Evolutionary conservation across 1,140 invertebrate species (phyloP), one percentile per base, ranked within the genome.

Genomic region (Papilio aristodemus): DNA sequence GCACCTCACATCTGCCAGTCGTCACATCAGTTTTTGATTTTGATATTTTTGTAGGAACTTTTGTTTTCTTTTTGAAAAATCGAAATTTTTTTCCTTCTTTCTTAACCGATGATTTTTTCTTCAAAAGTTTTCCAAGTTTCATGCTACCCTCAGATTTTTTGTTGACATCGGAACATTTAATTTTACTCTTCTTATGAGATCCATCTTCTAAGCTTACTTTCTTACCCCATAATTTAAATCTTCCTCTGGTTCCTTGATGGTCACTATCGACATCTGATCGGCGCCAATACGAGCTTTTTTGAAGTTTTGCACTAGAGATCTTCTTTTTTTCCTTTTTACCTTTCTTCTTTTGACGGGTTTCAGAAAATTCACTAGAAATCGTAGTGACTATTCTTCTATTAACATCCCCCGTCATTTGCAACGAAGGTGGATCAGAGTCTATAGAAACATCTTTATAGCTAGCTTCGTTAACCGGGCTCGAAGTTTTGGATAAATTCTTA

Each of bases 151-250:
- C 58, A 7, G 63, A 57, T 70, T 74, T 75, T 57, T 68, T 72
- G 0, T 72, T 19, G 38, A n/a, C 58, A 36, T 72, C 50, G 36
- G 69, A 71, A 57, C 58, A 60, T 37, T 66, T 62, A 3, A 72
- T 77, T 43, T 68, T 72, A 1, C 46, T 43, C 72, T 74, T 74
- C 38, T 79, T 79, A 27, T 67, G 72, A 38, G 32, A 37, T n/a
- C 75, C 69, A 38, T 86, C 78, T 41, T 87, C 83, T 4, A 83
- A 76, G 59, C 86, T 78, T 60, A 85, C 83, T 64, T 83, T 89
- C 46, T 86, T 86, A 5, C 82, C 79, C 85, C 85, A 87, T 32
- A 86, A 71, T 62, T 84, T 87, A 63, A 87, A 87, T 83, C 82
- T 90, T 5, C 78, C 81, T 75, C 83, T 82, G 8, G 83, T 84